Evolutionary conservation across 2,888 invertebrate genomes (phyloP).

Genomic region (Sphaeridia pumilis): DNA sequence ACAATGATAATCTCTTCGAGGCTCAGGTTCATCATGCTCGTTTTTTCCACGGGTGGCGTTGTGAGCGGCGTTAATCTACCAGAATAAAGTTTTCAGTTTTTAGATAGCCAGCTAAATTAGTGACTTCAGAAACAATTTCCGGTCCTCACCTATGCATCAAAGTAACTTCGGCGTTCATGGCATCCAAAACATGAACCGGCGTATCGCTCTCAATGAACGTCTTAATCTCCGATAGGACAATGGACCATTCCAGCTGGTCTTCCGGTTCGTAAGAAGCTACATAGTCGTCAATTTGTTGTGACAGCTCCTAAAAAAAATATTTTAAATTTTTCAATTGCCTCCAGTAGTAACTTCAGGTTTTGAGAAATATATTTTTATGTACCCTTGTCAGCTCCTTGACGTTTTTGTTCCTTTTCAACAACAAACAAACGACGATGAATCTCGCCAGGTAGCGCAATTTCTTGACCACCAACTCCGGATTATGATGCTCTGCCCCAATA

Average conservation of each 20-base stretch:
- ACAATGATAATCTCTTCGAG: slow-evolving; percentile 89
- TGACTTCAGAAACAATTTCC: background rate
- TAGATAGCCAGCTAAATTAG: background rate
- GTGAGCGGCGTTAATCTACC: slow-evolving; percentile 64
- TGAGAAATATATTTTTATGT: too few species aligned
- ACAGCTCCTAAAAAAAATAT: slow-evolving; percentile 54
- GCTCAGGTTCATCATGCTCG: slow-evolving; percentile 64
- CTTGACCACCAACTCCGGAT: slow-evolving; percentile 85
- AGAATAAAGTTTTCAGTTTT: background rate
- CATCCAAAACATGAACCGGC: slow-evolving; percentile 73
- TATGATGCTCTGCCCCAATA: slow-evolving; percentile 8
- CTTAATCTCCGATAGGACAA: slow-evolving; percentile 87
- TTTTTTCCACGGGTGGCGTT: slow-evolving; percentile 77
- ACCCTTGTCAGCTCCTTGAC: slow-evolving; percentile 75
- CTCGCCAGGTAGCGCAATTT: slow-evolving; percentile 87
- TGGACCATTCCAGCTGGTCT: slow-evolving; percentile 89
- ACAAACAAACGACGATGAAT: slow-evolving; percentile 88
- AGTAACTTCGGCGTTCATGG: slow-evolving; percentile 69
- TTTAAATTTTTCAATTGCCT: background rate
- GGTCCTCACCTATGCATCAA: slow-evolving; percentile 64
- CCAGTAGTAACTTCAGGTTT: background rate
- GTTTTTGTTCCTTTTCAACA: slow-evolving; percentile 83
- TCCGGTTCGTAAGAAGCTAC: slow-evolving; percentile 93
- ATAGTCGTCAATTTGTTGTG: slow-evolving; percentile 89
- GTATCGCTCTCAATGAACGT: slow-evolving; percentile 88